Evolutionary conservation across 2,113 vertebrate species (phyloP).

Genomic region (Perca fluviatilis): DNA sequence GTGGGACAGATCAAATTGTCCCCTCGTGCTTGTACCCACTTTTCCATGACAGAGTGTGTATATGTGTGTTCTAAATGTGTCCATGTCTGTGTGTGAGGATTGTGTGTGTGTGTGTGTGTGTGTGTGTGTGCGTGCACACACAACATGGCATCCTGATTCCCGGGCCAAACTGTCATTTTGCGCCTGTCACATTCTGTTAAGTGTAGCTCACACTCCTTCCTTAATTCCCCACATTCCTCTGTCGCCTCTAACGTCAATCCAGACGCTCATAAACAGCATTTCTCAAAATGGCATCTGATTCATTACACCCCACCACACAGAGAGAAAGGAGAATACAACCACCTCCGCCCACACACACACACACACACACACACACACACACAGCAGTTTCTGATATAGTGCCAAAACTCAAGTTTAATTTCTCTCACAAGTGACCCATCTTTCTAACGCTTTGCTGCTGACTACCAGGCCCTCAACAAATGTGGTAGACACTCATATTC

Average conservation of each 20-base stretch:
- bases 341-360: constrained; percentile 15
- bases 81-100: not conserved
- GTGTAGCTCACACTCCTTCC: constrained; percentile 62
- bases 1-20: constrained; percentile 71
- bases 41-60: constrained; percentile 31
- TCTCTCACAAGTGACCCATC: constrained; percentile 11
- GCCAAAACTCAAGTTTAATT: constrained; percentile 45
- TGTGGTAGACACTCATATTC: not conserved
- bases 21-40: constrained; percentile 48
- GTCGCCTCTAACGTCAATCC: constrained; percentile 56
- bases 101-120: constrained; percentile 13
- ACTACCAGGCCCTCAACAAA: not conserved
- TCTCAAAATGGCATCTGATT: constrained; percentile 74
- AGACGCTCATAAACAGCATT: constrained; percentile 64
- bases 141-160: constrained; percentile 36
- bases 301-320: constrained; percentile 62
- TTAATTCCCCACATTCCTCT: constrained; percentile 71
- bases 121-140: not conserved
- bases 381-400: constrained; percentile 16
- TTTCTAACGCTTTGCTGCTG: constrained; percentile 32
- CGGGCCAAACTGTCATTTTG: constrained; percentile 78
- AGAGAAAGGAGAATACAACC: constrained; percentile 25
- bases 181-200: constrained; percentile 77
- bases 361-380: not conserved
- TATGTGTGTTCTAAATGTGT: constrained; percentile 11